Percentiles rank a stretch among this genome's conserved stretches.
Conservation (phyloP, 2,797 vertebrate species). For the Gymnoscopelus braueri region DNA sequence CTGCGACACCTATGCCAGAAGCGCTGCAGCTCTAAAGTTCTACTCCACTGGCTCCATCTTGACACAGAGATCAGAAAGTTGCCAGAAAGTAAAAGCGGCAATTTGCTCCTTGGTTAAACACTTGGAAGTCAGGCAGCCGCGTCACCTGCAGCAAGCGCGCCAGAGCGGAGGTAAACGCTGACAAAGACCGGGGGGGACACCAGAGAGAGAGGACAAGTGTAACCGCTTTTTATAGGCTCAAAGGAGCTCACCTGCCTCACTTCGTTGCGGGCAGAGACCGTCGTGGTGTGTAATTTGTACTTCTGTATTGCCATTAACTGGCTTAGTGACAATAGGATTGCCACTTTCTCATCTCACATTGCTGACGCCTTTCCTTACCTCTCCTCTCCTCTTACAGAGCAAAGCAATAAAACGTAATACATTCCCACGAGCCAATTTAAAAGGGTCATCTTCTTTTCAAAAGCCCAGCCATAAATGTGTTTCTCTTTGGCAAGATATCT, state of each 20-base stretch:
- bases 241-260: conserved; percentile 36
- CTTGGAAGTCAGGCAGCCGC: conserved; percentile 56
- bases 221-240: conserved; percentile 46
- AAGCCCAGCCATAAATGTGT: no score
- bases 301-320: conserved; percentile 40
- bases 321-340: conserved; percentile 14
- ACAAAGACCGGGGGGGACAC: conserved; percentile 56
- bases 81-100: conserved; percentile 58
- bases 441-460: no score
- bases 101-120: conserved; percentile 78
- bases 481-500: no score
- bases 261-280: conserved; percentile 24
- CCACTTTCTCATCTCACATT: not conserved
- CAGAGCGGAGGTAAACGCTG: conserved; percentile 61
- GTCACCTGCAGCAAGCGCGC: conserved; percentile 62
- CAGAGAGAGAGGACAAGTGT: conserved; percentile 42
- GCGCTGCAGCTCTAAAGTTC: conserved; percentile 49
- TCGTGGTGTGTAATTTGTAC: conserved; percentile 51
- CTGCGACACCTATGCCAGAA: conserved; percentile 41
- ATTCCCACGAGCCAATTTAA: no score
- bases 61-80: conserved; percentile 70
- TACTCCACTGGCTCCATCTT: conserved; percentile 53
- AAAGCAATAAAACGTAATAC: no score
- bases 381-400: not conserved
- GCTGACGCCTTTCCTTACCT: conserved; percentile 17